These are phyloP conservation scores for Thereva unica DNA, from an alignment of 2,888 invertebrate species.

Conservation along the genomic window DNA sequence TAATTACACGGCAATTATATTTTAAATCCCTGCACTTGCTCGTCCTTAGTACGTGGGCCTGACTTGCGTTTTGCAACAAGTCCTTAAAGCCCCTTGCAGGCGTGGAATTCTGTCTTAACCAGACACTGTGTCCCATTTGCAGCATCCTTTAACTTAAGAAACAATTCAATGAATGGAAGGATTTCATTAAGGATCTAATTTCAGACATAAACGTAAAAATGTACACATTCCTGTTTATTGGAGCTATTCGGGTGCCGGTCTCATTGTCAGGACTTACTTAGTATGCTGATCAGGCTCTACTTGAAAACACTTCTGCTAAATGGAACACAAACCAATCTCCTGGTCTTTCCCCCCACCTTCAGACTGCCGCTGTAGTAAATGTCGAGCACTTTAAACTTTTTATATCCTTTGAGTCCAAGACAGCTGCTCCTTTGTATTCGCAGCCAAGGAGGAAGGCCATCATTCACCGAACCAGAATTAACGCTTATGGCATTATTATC, in stretches of 20 bases:
- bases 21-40: constrained; percentile 29
- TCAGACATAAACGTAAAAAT: not conserved
- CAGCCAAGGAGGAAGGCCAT: constrained; percentile 16
- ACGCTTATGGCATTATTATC: constrained; percentile 43
- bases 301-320: constrained; percentile 34
- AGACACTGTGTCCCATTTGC: not conserved
- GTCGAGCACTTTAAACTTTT: constrained; percentile 22
- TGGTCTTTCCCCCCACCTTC: too few relatives aligned
- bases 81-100: not conserved
- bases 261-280: constrained; percentile 22
- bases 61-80: constrained; percentile 12
- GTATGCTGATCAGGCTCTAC: constrained; percentile 18
- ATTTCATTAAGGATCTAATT: not conserved
- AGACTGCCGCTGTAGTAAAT: not conserved
- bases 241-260: not conserved
- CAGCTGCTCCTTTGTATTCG: constrained; percentile 20
- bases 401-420: not conserved
- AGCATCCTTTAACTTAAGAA: not conserved
- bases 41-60: not conserved
- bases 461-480: constrained; percentile 33
- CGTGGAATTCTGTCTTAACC: not conserved
- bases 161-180: not conserved
- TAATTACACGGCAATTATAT: constrained; percentile 35
- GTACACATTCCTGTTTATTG: constrained; percentile 14
- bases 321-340: constrained; percentile 18